These are phyloP conservation scores for Chrysina gloriosa DNA, from an alignment of 2,888 invertebrate genomes.

Conservation along the genomic window DNA sequence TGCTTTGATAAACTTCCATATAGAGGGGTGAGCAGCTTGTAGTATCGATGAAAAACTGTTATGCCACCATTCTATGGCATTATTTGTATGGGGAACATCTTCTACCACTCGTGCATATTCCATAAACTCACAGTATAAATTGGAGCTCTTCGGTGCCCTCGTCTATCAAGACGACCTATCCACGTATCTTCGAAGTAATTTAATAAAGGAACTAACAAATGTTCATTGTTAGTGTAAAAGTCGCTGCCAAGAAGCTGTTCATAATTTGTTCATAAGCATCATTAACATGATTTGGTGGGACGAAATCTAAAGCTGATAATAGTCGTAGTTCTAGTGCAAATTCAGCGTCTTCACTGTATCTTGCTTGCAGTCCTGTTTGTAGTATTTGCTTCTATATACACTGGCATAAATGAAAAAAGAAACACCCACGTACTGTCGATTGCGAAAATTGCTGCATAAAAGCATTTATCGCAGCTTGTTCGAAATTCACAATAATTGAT, in stretches of 20 bases:
- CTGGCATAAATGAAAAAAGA: conserved; percentile 45
- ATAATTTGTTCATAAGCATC: conserved; percentile 26
- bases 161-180: too few species aligned
- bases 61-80: too few species aligned
- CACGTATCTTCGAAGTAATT: conserved; percentile 39
- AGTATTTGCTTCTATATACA: conserved; percentile 42
- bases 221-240: conserved; percentile 25
- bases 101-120: too few species aligned
- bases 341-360: conserved; percentile 33
- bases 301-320: conserved; percentile 32
- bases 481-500: too few species aligned
- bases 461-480: too few species aligned
- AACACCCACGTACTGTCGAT: conserved; percentile 26
- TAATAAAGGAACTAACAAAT: conserved; percentile 16
- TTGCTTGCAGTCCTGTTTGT: conserved; percentile 25
- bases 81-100: too few species aligned
- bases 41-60: too few species aligned
- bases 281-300: conserved; percentile 38
- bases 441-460: conserved; percentile 27
- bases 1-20: too few species aligned
- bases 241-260: conserved; percentile 12
- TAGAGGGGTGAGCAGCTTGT: too few species aligned
- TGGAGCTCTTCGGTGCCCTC: too few species aligned
- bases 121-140: too few species aligned
- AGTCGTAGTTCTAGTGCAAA: conserved; percentile 45